Evolutionary conservation across 2,888 invertebrate species (phyloP).

Genomic region (Drosophila incognita): DNA sequence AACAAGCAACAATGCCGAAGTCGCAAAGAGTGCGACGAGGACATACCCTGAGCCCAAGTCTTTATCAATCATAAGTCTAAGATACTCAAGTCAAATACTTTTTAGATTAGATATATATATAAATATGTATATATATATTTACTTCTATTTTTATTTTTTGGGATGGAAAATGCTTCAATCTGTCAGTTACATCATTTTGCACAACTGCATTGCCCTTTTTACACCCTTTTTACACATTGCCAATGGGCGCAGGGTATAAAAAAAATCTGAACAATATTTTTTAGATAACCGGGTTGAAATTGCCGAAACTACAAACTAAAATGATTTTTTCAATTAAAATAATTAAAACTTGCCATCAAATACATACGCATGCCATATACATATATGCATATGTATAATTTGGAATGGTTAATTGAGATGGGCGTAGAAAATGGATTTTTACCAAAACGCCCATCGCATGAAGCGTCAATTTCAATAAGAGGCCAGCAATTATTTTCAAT

Average conservation of each 20-base stretch:
- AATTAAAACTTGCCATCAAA: slow-evolving; percentile 3
- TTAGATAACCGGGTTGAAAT: slow-evolving; percentile 9
- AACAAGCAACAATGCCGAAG: not conserved
- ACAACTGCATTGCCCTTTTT: not conserved
- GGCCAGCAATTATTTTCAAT: not conserved
- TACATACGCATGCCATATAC: too few species aligned
- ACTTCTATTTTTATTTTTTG: too few species aligned
- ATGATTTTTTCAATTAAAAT: slow-evolving; percentile 42
- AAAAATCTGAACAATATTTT: slow-evolving; percentile 10
- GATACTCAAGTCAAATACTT: not conserved
- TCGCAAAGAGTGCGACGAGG: not conserved
- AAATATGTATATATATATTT: not conserved
- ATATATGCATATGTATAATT: not conserved
- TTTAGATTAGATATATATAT: not conserved
- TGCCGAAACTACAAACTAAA: slow-evolving; percentile 9
- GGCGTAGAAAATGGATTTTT: not conserved
- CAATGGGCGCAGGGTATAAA: not conserved
- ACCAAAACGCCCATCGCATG: too few species aligned
- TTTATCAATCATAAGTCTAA: not conserved
- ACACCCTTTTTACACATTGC: not conserved
- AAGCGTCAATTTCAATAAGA: not conserved
- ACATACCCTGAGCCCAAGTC: not conserved
- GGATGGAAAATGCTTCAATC: not conserved
- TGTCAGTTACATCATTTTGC: not conserved
- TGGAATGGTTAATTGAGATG: not conserved